Evolutionary conservation across 2,113 vertebrate species (phyloP), one percentile per base, ranked within the genome.

Genomic region (Carollia perspicillata): DNA sequence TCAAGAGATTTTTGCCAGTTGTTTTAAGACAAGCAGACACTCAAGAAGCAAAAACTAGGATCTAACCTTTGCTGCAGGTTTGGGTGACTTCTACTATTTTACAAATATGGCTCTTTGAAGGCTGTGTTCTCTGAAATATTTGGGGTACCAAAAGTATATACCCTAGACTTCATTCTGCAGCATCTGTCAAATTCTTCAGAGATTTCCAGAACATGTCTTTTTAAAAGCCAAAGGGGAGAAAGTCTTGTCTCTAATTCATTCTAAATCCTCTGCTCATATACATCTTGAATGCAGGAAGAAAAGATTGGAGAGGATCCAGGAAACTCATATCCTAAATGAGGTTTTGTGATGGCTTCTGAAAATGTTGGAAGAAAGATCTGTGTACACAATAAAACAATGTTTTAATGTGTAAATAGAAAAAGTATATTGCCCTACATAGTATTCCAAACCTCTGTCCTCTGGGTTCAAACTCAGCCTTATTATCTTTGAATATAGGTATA

Each of bases 241-340:
- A 80, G 10, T 89, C 75, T 26, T 92, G 26, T 85, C 47, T 79
- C 58, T 83, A 85, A 20, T 94, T 88, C 33, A 89, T 1, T 58
- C 28, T 93, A 79, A 94, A 84, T 71, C 20, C 5, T 92, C 87
- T 94, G 42, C 40, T 95, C 75, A 42, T n/a, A 33, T 26, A 69
- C 90, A n/a, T 5, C 53, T 93, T 96, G 77, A 68, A 55, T 78
- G 13, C 22, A 81, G 35, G 33, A 79, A 65, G n/a, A 63, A 90
- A 88, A 85, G 8, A 55, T 83, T 95, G 75, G 84, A 95, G 17
- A 96, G 33, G 22, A 75, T 92, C 74, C 47, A 96, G 68, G 88
- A 90, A 95, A 88, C 23, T n/a, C 42, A 49, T 90, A 93, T 81
- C 81, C 42, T 93, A 94, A 95, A 53, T 84, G 68, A 87, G 44